These are phyloP conservation scores for Spinus pinus DNA, from an alignment of 2,797 vertebrate species.

Conservation along the genomic window DNA sequence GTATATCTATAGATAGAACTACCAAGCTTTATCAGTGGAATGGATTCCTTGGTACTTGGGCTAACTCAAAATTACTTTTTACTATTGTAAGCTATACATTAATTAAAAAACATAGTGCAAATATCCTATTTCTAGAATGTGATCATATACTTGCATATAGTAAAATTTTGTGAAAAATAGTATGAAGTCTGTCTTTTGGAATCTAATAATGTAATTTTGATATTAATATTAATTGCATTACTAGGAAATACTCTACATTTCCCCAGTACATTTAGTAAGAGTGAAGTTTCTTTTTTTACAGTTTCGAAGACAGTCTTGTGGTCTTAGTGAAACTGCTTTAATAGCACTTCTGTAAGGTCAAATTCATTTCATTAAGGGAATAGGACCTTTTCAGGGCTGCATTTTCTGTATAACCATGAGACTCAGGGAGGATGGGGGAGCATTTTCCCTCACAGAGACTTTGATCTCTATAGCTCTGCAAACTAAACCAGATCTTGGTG, in stretches of 20 bases:
- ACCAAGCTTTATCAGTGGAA: not conserved
- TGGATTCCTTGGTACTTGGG: not conserved
- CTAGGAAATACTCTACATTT: not conserved
- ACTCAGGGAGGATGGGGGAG: rapidly evolving
- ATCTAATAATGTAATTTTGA: not conserved
- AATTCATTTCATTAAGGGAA: not conserved
- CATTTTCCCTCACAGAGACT: not conserved
- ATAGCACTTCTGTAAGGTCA: not conserved
- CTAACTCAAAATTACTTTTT: not conserved
- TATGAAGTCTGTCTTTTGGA: not conserved
- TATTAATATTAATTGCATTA: not conserved
- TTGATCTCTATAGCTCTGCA: not conserved
- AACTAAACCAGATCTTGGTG: not conserved
- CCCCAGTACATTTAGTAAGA: not conserved
- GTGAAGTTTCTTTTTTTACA: not conserved
- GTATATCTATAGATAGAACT: not conserved
- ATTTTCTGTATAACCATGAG: not conserved
- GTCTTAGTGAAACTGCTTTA: not conserved
- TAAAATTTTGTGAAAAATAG: not conserved
- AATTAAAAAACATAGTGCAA: not conserved
- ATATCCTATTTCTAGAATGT: not conserved
- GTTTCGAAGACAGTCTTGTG: not conserved
- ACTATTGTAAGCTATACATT: not conserved
- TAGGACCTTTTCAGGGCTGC: not conserved
- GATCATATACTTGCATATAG: not conserved